phyloP scores from a whole-genome alignment of 2,113 vertebrate genomes.

The Arenaria interpres region DNA sequence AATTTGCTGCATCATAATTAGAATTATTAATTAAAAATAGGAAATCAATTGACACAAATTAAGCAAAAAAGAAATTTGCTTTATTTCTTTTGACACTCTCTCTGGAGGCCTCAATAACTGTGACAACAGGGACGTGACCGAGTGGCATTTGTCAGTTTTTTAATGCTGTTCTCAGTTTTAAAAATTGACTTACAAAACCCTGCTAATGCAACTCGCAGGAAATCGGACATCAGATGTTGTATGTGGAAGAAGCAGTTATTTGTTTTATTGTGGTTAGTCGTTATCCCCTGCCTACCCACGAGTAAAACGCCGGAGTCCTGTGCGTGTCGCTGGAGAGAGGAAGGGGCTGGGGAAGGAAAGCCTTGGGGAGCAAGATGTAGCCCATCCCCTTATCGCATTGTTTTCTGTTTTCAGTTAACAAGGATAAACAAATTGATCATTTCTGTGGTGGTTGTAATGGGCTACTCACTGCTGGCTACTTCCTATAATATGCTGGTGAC shows the following conservation, averaged over 20 bases:
- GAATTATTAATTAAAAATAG: slow-evolving; percentile 99
- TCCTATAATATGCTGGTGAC: neutral
- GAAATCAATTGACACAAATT: slow-evolving; percentile 98
- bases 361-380: neutral
- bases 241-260: neutral
- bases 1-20: slow-evolving; percentile 98
- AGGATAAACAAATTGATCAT: slow-evolving; percentile 64
- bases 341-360: neutral
- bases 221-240: neutral
- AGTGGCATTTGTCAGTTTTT: slow-evolving; percentile 44
- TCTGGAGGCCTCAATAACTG: slow-evolving; percentile 63
- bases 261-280: neutral
- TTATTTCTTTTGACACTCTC: slow-evolving; percentile 85
- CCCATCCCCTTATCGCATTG: neutral
- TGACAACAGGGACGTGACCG: slow-evolving; percentile 33
- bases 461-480: neutral
- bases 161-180: slow-evolving; percentile 16
- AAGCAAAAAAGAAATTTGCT: slow-evolving; percentile 80
- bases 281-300: neutral
- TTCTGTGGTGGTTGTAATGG: neutral
- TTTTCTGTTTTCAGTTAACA: slow-evolving; percentile 17
- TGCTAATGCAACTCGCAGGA: slow-evolving; percentile 4
- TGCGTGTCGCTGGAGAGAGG: accelerated
- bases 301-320: neutral
- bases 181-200: slow-evolving; percentile 1